These are phyloP conservation scores for Papio anubis DNA, from an alignment of 2,113 vertebrate species.

Conservation along the genomic window DNA sequence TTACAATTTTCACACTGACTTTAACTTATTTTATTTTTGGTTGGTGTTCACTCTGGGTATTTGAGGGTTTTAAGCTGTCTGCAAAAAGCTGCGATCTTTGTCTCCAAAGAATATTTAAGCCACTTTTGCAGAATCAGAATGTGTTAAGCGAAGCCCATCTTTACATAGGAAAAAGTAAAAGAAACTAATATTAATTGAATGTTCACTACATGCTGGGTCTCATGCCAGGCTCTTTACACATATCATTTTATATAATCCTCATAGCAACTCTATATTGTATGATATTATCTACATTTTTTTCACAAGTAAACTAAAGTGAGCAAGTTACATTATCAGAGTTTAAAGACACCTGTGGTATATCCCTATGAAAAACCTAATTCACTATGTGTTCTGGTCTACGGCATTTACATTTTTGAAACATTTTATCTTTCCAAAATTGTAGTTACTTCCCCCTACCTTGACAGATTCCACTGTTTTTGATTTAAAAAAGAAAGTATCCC, in stretches of 20 bases:
- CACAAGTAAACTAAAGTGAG: neutral
- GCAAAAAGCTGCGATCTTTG: neutral
- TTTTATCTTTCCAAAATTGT: neutral
- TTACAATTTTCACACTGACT: conserved; percentile 49
- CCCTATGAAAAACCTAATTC: neutral
- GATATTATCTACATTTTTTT: neutral
- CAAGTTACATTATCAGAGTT: neutral
- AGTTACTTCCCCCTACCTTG: neutral
- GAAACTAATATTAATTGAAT: neutral
- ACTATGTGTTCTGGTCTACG: neutral
- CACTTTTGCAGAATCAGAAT: neutral
- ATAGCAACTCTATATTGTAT: neutral
- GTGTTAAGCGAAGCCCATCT: neutral
- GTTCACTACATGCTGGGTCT: neutral
- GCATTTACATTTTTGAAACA: neutral
- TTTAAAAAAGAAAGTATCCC: neutral
- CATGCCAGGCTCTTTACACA: neutral
- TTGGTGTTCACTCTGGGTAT: neutral
- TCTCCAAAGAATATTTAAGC: neutral
- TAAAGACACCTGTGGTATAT: neutral
- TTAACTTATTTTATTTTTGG: conserved; percentile 37
- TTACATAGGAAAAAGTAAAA: neutral
- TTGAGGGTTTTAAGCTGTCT: neutral
- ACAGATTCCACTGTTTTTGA: neutral
- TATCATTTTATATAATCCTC: neutral